These are phyloP conservation scores for Cyclophora punctaria DNA, from an alignment of 2,888 invertebrate species.

Conservation along the genomic window DNA sequence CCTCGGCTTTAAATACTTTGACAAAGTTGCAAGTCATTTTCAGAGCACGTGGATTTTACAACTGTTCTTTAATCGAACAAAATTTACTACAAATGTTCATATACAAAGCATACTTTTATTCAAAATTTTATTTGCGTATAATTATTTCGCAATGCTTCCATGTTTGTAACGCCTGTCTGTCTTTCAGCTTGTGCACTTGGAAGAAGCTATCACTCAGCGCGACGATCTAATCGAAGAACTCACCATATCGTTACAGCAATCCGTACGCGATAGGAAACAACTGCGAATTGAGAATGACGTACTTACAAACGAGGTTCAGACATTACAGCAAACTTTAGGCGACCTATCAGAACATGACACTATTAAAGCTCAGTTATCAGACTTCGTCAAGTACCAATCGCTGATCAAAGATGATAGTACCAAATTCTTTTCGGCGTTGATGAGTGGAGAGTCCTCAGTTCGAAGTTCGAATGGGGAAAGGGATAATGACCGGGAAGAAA, in stretches of 20 bases:
- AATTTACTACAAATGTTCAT: no score
- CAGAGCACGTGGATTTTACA: no score
- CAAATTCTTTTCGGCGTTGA: slow-evolving; percentile 59
- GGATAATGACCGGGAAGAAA: slow-evolving; percentile 68
- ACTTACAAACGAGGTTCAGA: slow-evolving; percentile 75
- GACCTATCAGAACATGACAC: slow-evolving; percentile 57
- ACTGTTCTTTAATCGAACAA: no score
- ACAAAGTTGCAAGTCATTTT: no score
- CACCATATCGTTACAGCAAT: slow-evolving; percentile 80
- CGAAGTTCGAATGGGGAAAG: slow-evolving; percentile 63
- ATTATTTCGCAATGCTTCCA: slow-evolving; percentile 23
- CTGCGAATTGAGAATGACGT: slow-evolving; percentile 77
- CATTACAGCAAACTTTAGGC: slow-evolving; percentile 53
- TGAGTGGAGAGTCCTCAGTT: slow-evolving; percentile 55
- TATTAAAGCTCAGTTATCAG: slow-evolving; percentile 58
- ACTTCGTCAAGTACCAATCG: slow-evolving; percentile 61
- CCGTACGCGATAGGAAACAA: slow-evolving; percentile 76
- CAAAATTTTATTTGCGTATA: slow-evolving; percentile 1
- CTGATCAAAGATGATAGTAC: slow-evolving; percentile 62
- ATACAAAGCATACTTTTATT: not conserved
- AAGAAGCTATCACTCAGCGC: slow-evolving; percentile 79
- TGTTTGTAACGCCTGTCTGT: slow-evolving; percentile 57
- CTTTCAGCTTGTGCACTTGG: slow-evolving; percentile 83
- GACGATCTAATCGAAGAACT: slow-evolving; percentile 83
- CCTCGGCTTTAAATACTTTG: no score